Evolutionary conservation across 1,140 invertebrate species (phyloP), one percentile per base, ranked within the genome.

Genomic region (Drosophila sp.): DNA sequence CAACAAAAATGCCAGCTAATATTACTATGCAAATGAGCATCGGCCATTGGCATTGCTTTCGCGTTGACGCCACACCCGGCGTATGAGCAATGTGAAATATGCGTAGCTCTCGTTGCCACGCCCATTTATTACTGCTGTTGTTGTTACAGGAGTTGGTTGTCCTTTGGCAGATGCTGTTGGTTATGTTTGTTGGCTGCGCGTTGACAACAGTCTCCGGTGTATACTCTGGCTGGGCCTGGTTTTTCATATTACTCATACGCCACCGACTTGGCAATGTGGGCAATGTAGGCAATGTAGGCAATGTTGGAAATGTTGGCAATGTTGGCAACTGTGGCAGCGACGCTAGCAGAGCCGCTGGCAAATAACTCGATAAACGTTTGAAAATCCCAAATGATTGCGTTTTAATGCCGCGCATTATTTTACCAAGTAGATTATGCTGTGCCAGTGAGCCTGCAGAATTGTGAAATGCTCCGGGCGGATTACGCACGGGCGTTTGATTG

Each of bases 381-480:
- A 89, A 91, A 91, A 91, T 91, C 90, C 90, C 90, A 84, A 91
- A 91, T 91, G 90, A 91, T 91, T 91, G 90, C 90, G 90, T 91
- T 91, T 91, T 91, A 91, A 91, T 91, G 90, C 90, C 82, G 74
- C 84, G 90, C 80, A 91, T 91, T 91, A 91, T 90, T 77, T 89
- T 77, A 77, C 77, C 90, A 80, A 91, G 86, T 91, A 90, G 90
- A 91, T 91, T 91, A 91, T 91, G 78, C 77, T 91, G 86, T 77
- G 86, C 87, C 87, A 91, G 80, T 87, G 90, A 79, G 80, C 78
- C 80, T 78, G 91, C 91, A 72, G 82, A 87, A 89, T 92, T 92
- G 87, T 92, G 91, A 82, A 91, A 92, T 90, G 91, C 91, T 82
- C 91, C 91, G 57, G 91, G 91, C 75, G 91, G 91, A 92, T 92